These are phyloP conservation scores for Amphimedon queenslandica DNA, from an alignment of 37 sponge, comb jelly and placozoan genomes.

Conservation along the genomic window DNA sequence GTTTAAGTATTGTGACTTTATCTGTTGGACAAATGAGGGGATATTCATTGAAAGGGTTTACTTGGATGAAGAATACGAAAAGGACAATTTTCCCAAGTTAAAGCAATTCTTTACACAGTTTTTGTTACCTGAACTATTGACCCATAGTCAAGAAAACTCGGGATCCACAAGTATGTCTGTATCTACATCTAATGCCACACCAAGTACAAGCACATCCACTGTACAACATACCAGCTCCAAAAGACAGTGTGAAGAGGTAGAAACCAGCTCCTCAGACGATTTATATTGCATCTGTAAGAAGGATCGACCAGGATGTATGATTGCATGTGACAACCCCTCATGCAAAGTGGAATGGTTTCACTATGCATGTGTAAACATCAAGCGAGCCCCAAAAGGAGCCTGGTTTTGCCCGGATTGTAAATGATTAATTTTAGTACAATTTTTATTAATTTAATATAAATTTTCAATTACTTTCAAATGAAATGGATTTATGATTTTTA, in stretches of 20 bases:
- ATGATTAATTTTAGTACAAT: neutral
- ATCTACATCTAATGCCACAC: too few species aligned
- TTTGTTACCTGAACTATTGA: neutral
- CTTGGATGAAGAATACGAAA: neutral
- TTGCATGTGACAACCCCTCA: conserved; percentile 10
- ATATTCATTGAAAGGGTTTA: neutral
- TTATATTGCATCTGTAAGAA: neutral
- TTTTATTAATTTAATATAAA: neutral
- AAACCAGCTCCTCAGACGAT: too few species aligned
- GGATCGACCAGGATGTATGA: neutral
- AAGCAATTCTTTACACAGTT: neutral
- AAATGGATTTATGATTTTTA: too few species aligned
- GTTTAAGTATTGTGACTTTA: neutral
- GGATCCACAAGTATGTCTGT: too few species aligned
- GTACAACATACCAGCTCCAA: neutral
- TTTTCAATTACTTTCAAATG: neutral
- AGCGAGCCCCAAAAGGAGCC: neutral
- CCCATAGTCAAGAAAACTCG: neutral
- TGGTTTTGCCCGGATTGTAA: neutral
- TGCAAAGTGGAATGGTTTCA: conserved; percentile 13
- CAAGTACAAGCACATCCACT: too few species aligned
- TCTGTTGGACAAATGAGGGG: conserved; percentile 5
- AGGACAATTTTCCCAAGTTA: neutral
- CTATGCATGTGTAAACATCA: conserved; percentile 16
- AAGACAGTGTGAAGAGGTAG: too few species aligned